Percentiles rank a stretch among this genome's conserved stretches.
Conservation (phyloP, 2,113 vertebrate species). For the Anoplopoma fimbria region DNA sequence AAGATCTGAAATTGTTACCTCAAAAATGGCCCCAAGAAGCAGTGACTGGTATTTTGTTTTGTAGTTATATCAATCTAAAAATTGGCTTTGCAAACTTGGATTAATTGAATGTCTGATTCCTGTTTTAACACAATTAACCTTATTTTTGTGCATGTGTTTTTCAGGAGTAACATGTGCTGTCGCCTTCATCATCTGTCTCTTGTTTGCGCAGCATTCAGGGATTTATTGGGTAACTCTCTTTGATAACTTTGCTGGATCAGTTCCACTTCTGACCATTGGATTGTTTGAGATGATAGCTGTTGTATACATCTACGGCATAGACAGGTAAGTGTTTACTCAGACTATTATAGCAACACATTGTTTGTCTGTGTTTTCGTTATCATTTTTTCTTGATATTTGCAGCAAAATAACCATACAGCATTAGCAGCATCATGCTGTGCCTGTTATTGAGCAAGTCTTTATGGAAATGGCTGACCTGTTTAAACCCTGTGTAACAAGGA, state of each 20-base stretch:
- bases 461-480: not conserved
- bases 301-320: conserved; percentile 91
- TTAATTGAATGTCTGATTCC: not conserved
- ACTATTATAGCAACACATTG: not conserved
- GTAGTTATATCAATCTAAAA: not conserved
- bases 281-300: conserved; percentile 92
- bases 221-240: conserved; percentile 94
- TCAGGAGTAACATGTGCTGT: conserved; percentile 86
- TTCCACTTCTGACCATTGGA: conserved; percentile 91
- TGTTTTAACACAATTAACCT: not conserved
- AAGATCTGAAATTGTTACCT: conserved; percentile 86
- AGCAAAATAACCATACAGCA: not conserved
- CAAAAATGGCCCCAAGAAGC: conserved; percentile 89
- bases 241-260: conserved; percentile 91
- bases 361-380: not conserved
- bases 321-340: conserved; percentile 57
- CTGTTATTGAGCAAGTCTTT: not conserved
- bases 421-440: not conserved
- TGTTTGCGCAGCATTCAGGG: conserved; percentile 91
- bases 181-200: conserved; percentile 86
- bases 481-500: not conserved
- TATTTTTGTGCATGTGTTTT: conserved; percentile 53
- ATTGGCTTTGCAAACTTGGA: not conserved
- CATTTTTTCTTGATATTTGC: not conserved
- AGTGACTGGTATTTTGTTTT: conserved; percentile 82